Conservation (phyloP, 2,888 invertebrate genomes). For the Mythimna ferrago region DNA sequence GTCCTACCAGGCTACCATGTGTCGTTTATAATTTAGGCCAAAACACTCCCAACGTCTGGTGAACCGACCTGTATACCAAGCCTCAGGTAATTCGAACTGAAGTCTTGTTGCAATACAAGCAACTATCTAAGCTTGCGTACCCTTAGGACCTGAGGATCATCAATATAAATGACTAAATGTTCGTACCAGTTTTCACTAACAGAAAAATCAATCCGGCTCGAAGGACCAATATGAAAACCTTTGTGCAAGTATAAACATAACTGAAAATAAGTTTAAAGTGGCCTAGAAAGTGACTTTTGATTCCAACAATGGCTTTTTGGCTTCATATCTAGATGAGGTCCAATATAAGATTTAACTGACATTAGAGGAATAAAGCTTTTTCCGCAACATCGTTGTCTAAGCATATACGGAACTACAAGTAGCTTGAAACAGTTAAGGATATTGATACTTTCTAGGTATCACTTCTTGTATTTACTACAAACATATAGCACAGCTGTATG, state of each 20-base stretch:
- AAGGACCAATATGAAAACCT: background rate
- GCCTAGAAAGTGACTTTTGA: background rate
- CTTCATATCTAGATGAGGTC: background rate
- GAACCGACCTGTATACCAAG: background rate
- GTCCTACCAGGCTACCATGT: too few relatives aligned
- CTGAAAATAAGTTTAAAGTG: background rate
- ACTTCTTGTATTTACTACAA: too few relatives aligned
- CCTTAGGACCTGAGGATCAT: background rate
- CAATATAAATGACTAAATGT: background rate
- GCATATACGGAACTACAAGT: too few relatives aligned
- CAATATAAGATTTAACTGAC: background rate
- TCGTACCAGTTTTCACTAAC: background rate
- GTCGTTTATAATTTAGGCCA: constrained; percentile 14
- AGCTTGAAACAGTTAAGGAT: too few relatives aligned
- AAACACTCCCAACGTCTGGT: background rate
- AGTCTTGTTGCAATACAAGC: background rate
- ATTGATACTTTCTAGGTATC: too few relatives aligned
- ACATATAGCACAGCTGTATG: too few relatives aligned
- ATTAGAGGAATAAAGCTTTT: background rate
- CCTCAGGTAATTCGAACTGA: background rate
- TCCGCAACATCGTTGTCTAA: too few relatives aligned
- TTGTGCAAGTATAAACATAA: background rate
- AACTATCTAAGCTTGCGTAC: background rate
- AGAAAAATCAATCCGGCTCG: background rate
- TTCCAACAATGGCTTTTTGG: background rate